phyloP scores from a whole-genome alignment of 2,888 invertebrate genomes.

The Lobophora halterata region DNA sequence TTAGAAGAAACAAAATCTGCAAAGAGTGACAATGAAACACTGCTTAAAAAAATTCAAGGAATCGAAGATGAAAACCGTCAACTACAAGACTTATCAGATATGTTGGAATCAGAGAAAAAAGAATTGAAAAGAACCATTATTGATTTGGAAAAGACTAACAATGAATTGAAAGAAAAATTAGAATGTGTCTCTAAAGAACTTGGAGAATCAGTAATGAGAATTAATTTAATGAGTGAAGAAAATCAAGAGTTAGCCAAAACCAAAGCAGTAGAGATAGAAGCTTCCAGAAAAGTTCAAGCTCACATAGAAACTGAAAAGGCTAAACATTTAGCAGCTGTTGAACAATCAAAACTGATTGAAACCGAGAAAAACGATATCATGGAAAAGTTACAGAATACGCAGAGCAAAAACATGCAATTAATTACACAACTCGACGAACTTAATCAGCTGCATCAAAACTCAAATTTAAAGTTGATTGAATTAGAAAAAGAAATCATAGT shows the following conservation, averaged over 20 bases:
- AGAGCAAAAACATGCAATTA: slow-evolving; percentile 25
- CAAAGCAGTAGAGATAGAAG: slow-evolving; percentile 4
- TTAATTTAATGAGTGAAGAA: slow-evolving; percentile 7
- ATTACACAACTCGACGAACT: slow-evolving; percentile 21
- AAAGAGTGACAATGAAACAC: slow-evolving; percentile 27
- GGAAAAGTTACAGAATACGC: slow-evolving; percentile 31
- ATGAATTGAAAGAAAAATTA: slow-evolving; percentile 5
- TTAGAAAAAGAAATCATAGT: slow-evolving; percentile 17
- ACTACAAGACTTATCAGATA: neutral
- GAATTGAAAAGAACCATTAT: slow-evolving; percentile 5
- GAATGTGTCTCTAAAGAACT: slow-evolving; percentile 8
- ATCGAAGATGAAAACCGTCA: slow-evolving; percentile 11
- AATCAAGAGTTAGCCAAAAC: slow-evolving; percentile 6
- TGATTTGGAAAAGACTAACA: slow-evolving; percentile 7
- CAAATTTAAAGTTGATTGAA: slow-evolving; percentile 15
- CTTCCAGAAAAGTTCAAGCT: slow-evolving; percentile 9
- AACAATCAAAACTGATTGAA: slow-evolving; percentile 12
- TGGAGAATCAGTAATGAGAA: slow-evolving; percentile 4
- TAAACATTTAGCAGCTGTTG: slow-evolving; percentile 8
- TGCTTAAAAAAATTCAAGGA: slow-evolving; percentile 11
- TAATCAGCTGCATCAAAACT: slow-evolving; percentile 10
- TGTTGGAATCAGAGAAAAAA: slow-evolving; percentile 9
- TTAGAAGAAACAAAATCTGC: slow-evolving; percentile 21
- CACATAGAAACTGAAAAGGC: slow-evolving; percentile 18
- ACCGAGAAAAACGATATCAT: slow-evolving; percentile 20